Percentiles rank a stretch among this genome's conserved stretches.
Conservation (phyloP, 2,113 vertebrate genomes). For the Engystomops pustulosus region DNA sequence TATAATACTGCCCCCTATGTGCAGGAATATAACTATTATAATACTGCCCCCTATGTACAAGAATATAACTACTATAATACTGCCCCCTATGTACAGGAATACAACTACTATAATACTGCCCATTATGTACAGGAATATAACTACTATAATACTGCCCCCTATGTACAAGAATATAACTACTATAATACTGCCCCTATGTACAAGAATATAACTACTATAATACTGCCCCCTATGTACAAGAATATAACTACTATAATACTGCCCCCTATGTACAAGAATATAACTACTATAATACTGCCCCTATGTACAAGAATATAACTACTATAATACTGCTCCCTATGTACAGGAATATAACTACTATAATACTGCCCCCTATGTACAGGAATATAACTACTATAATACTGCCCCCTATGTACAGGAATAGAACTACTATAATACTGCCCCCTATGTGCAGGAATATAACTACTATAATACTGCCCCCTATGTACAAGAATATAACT, state of each 20-base stretch:
- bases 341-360: no score
- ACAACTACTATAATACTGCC: slow-evolving; percentile 2
- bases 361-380: no score
- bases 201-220: slow-evolving; percentile 9
- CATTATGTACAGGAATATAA: no score
- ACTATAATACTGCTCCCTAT: no score
- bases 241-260: slow-evolving; percentile 17
- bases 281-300: no score
- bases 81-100: background rate
- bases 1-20: background rate
- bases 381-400: background rate
- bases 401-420: background rate
- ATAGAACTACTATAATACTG: no score
- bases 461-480: no score
- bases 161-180: no score
- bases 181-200: background rate
- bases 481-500: background rate
- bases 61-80: slow-evolving; percentile 9
- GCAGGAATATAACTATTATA: slow-evolving; percentile 1
- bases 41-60: background rate
- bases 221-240: slow-evolving; percentile 3
- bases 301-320: no score
- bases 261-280: no score
- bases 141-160: no score
- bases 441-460: no score